Base-by-base conservation (phyloP, 2,113 vertebrate species). In the Salvelinus fontinalis region DNA sequence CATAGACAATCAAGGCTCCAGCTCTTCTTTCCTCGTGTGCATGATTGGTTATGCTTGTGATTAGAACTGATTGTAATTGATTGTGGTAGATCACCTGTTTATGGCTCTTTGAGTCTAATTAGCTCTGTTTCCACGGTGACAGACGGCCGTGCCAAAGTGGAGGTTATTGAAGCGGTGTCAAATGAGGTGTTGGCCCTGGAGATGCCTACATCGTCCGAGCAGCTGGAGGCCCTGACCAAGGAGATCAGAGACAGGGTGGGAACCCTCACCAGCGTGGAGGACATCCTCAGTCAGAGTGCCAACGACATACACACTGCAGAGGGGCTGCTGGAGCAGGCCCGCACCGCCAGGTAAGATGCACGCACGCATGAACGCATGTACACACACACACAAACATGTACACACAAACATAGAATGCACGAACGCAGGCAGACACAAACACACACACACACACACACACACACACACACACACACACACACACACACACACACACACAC, bases 141-240 rank as follows among this genome's bases (percentile, higher is more conserved):
- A 99, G 98, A 96, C 71, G 97, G 97, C 0, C 94, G 95, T 0
- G 95, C 96, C 12, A 94, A 99, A 31, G 86, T 93, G 26, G 92
- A 96, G 0, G 95, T 97, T 90, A 97, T 99, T 0, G 97, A 99
- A 91, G 94, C 93, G 0, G 93, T 99, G 54, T 95, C 97, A 81
- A 96, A 95, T 5, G 95, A 98, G 88, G 98, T 99, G 62, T 22
- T 99, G 84, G 94, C 93, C 77, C 92, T 99, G 94, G 92, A 96
- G 87, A 96, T 99, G 96, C 97, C 97, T 4, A 95, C 95, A 26
- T 96, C 94, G 0, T 87, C 95, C 0, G 82, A 93, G 70, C 95
- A 96, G 87, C 92, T 99, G 77, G 93, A 95, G 72, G 92, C 95
- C 51, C 87, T 99, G 84, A 97, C 97, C 0, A 84, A 91, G 51